Conservation (phyloP, 2,113 vertebrate genomes). For the Tautogolabrus adspersus region DNA sequence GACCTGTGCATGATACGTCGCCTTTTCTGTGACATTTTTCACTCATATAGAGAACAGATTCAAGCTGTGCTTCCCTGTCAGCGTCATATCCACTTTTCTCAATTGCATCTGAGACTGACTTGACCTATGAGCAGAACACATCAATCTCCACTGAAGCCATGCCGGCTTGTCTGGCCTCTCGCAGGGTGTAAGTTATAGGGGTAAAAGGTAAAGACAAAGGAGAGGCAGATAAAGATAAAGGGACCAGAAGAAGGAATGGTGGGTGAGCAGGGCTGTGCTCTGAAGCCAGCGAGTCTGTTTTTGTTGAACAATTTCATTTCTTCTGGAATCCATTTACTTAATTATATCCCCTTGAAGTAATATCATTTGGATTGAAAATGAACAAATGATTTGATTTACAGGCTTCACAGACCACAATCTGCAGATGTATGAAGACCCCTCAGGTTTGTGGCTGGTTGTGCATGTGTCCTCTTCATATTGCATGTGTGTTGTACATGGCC, state of each 20-base stretch:
- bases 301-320: slow-evolving; percentile 49
- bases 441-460: slow-evolving; percentile 22
- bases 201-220: slow-evolving; percentile 34
- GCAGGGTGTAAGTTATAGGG: slow-evolving; percentile 21
- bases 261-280: slow-evolving; percentile 11
- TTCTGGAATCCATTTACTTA: slow-evolving; percentile 66
- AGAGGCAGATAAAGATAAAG: slow-evolving; percentile 1
- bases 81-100: slow-evolving; percentile 47
- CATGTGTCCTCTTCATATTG: slow-evolving; percentile 4
- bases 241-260: neutral
- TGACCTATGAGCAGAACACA: slow-evolving; percentile 58
- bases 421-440: slow-evolving; percentile 33
- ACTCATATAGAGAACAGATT: slow-evolving; percentile 46
- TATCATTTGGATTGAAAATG: slow-evolving; percentile 60
- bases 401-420: slow-evolving; percentile 44
- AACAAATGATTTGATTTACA: slow-evolving; percentile 70
- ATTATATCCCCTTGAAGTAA: slow-evolving; percentile 65
- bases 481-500: slow-evolving; percentile 24
- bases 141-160: slow-evolving; percentile 52
- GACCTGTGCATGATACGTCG: slow-evolving; percentile 46
- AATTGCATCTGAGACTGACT: slow-evolving; percentile 55
- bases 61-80: slow-evolving; percentile 49
- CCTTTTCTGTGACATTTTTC: slow-evolving; percentile 62
- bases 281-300: slow-evolving; percentile 30
- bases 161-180: slow-evolving; percentile 20